Base-by-base conservation (phyloP, 2,797 vertebrate species). In the Scleropages formosus region DNA sequence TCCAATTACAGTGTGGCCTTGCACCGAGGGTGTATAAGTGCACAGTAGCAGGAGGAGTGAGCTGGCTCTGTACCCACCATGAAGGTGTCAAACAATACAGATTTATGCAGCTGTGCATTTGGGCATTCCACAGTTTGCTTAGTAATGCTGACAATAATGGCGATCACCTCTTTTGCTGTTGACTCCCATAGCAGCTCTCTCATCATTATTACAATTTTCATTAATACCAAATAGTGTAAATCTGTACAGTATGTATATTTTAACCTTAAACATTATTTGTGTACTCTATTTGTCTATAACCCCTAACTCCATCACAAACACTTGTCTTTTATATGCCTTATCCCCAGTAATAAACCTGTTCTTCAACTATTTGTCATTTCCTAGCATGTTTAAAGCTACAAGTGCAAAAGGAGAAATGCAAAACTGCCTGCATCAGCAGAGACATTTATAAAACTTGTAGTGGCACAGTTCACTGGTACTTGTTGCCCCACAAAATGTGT, bases 1-100 rank as follows among this genome's bases (percentile, higher is more conserved):
- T 92, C 89, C 89, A 88, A 92, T 92, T 92, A 89, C 86, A 92
- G 85, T 81, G 87, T 84, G 90, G 87, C 89, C 87, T 88, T 87
- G 83, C 82, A 84, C 84, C 76, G 83, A 79, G 81, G 73, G 82
- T 62, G 76, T 80, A 82, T 87, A 88, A 84, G 87, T 81, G 85
- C 84, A 82, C 79, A 78, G 86, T 80, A 80, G 84, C 82, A 82
- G 80, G 68, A 56, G 60, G 51, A 78, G 47, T 66, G 68, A 73
- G 61, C 16, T 77, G 78, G 82, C 80, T 44, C 4, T 24, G 62
- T 46, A 31, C 26, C 67, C 68, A 80, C 79, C 74, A 83, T 82
- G 69, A 80, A 83, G 82, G 64, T 51, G 20, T 80, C 73, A 82
- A 71, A 71, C 59, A 31, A 80, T 75, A 22, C 27, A 31, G 75